Percentiles rank a stretch among this genome's conserved stretches.
Evolutionary conservation across 2,888 invertebrate genomes (phyloP).

Genomic region (Ennomos quercinarius): DNA sequence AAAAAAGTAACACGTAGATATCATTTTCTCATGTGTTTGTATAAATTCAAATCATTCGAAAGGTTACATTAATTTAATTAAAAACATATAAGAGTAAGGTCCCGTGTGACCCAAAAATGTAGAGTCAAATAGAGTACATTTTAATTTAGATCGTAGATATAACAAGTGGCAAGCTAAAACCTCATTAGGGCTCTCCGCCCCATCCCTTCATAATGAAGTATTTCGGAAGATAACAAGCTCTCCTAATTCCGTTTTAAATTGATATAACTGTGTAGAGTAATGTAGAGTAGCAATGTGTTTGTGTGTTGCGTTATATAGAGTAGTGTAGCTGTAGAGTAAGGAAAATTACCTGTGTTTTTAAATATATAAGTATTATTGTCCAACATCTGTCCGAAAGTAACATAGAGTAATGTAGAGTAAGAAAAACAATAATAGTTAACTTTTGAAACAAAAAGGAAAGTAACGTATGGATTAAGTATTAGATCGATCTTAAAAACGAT

Average conservation of each 20-base stretch:
- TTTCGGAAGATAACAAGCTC: conserved; percentile 37
- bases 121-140: conserved; percentile 14
- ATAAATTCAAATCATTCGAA: too few relatives aligned
- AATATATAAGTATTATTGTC: conserved; percentile 16
- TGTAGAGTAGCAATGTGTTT: neutral
- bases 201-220: conserved; percentile 32
- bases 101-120: conserved; percentile 21
- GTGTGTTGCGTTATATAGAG: too few relatives aligned
- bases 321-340: conserved; percentile 7
- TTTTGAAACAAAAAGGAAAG: too few relatives aligned
- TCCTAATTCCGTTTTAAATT: conserved; percentile 39
- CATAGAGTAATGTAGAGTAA: too few relatives aligned
- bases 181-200: conserved; percentile 24
- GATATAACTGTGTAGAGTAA: conserved; percentile 19
- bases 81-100: conserved; percentile 10
- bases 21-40: too few relatives aligned
- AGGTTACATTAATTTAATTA: conserved; percentile 14
- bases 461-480: too few relatives aligned
- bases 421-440: too few relatives aligned
- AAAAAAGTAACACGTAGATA: too few relatives aligned
- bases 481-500: too few relatives aligned
- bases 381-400: too few relatives aligned
- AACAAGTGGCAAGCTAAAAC: conserved; percentile 23
- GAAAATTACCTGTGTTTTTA: conserved; percentile 26
- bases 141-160: conserved; percentile 31